Conservation (phyloP, 1,140 invertebrate genomes). For the Tetramorium parvispinum region DNA sequence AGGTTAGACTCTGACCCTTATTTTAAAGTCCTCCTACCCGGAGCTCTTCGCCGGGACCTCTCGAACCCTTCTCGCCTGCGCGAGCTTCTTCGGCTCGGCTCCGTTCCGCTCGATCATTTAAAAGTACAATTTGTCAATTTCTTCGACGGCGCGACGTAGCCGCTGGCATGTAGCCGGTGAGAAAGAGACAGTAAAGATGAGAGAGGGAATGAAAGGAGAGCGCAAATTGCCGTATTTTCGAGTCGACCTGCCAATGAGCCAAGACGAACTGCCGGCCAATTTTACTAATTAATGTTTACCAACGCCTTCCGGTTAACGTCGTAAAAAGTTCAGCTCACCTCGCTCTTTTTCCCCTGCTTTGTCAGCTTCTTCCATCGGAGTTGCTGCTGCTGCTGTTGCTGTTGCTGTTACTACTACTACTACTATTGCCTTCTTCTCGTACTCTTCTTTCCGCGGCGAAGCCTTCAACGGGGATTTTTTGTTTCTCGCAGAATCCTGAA, state of each 20-base stretch:
- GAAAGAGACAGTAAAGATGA: background rate
- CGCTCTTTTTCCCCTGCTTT: background rate
- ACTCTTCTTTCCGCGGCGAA: background rate
- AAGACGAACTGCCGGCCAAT: slow-evolving; percentile 69
- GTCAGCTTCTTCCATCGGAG: slow-evolving; percentile 22
- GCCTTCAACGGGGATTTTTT: slow-evolving; percentile 23
- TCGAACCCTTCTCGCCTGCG: slow-evolving; percentile 50
- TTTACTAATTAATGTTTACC: slow-evolving; percentile 73
- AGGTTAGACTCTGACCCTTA: slow-evolving; percentile 72
- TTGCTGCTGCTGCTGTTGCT: background rate
- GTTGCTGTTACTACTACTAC: background rate
- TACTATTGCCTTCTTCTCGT: background rate
- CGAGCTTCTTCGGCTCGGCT: slow-evolving; percentile 43
- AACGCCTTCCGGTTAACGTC: background rate
- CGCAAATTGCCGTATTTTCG: slow-evolving; percentile 69
- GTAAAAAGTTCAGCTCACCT: slow-evolving; percentile 22
- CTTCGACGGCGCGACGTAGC: slow-evolving; percentile 63
- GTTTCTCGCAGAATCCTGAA: slow-evolving; percentile 29
- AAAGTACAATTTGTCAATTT: slow-evolving; percentile 78
- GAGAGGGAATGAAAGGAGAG: background rate
- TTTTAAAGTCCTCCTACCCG: slow-evolving; percentile 69
- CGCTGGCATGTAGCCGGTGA: slow-evolving; percentile 55
- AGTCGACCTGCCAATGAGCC: slow-evolving; percentile 67
- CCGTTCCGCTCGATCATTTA: slow-evolving; percentile 69
- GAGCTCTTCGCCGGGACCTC: slow-evolving; percentile 23